A percentile compares a stretch with the other conserved stretches of the same genome.
Evolutionary conservation across 2,113 vertebrate species (phyloP).

Genomic region (Hyla sarda): DNA sequence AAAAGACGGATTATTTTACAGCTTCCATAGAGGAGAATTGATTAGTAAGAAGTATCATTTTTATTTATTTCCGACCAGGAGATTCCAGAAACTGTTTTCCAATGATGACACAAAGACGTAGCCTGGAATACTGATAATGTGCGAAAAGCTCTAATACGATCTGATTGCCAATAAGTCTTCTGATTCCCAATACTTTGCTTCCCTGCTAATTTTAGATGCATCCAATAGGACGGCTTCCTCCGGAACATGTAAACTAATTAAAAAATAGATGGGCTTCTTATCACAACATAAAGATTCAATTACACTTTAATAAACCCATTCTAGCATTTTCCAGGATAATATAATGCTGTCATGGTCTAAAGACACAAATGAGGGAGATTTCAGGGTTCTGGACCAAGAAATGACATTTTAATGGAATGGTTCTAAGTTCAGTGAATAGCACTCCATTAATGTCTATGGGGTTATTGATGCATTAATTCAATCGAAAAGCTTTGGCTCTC

Average conservation of each 20-base stretch:
- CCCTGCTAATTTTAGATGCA: slow-evolving; percentile 1
- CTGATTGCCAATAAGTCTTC: slow-evolving; percentile 36
- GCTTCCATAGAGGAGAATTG: slow-evolving; percentile 14
- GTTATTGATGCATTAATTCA: slow-evolving; percentile 52
- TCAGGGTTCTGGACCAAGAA: slow-evolving; percentile 49
- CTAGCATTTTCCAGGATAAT: slow-evolving; percentile 39
- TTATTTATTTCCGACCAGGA: slow-evolving; percentile 36
- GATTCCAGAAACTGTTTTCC: slow-evolving; percentile 26
- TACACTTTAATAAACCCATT: slow-evolving; percentile 45
- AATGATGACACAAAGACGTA: not conserved
- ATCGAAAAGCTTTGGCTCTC: slow-evolving; percentile 20
- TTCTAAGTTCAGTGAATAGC: slow-evolving; percentile 51
- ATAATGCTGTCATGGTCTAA: slow-evolving; percentile 49
- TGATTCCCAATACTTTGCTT: not conserved
- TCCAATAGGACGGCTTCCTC: slow-evolving; percentile 12
- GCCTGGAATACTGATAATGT: not conserved
- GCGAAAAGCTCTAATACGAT: not conserved
- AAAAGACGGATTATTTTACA: slow-evolving; percentile 28
- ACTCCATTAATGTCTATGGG: slow-evolving; percentile 49
- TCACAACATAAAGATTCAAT: slow-evolving; percentile 35
- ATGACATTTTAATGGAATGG: slow-evolving; percentile 56
- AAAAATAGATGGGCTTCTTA: slow-evolving; percentile 38
- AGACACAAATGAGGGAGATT: slow-evolving; percentile 44
- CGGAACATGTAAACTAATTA: slow-evolving; percentile 51
- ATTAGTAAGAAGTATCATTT: slow-evolving; percentile 33